Conservation (phyloP, 2,113 vertebrate genomes). For the Perca fluviatilis region DNA sequence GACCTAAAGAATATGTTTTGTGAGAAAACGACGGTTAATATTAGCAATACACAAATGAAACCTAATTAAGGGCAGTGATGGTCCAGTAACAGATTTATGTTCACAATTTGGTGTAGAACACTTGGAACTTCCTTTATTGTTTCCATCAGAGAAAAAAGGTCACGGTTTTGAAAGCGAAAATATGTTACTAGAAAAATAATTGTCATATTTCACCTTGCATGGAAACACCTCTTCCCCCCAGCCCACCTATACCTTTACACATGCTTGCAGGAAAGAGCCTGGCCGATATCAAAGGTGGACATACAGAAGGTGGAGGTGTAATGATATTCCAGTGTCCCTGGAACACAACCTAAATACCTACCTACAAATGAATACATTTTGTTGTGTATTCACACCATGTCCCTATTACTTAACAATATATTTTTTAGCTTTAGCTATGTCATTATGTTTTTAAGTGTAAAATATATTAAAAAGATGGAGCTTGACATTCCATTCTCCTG, state of each 20-base stretch:
- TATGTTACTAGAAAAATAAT: neutral
- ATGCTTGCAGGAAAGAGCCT: too few species aligned
- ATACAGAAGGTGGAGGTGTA: too few species aligned
- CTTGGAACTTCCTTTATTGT: neutral
- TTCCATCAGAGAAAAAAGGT: too few species aligned
- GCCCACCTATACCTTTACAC: too few species aligned
- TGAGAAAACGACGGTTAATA: neutral
- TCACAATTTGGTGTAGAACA: too few species aligned
- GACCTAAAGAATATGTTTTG: neutral
- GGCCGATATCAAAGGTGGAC: too few species aligned
- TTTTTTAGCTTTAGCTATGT: neutral
- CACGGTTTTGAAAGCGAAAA: neutral
- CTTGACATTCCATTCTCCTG: slow-evolving; percentile 52
- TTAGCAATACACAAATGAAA: neutral
- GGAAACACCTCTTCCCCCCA: neutral
- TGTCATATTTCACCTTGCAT: neutral
- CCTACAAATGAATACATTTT: too few species aligned
- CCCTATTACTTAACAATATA: too few species aligned
- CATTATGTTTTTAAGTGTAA: slow-evolving; percentile 7
- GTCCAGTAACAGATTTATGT: neutral
- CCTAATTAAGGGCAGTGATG: neutral
- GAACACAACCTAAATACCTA: neutral
- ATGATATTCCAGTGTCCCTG: neutral
- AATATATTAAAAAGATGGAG: slow-evolving; percentile 34
- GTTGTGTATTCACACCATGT: neutral